phyloP scores from a whole-genome alignment of 1,140 invertebrate genomes.

The Neodiprion fabricii region DNA sequence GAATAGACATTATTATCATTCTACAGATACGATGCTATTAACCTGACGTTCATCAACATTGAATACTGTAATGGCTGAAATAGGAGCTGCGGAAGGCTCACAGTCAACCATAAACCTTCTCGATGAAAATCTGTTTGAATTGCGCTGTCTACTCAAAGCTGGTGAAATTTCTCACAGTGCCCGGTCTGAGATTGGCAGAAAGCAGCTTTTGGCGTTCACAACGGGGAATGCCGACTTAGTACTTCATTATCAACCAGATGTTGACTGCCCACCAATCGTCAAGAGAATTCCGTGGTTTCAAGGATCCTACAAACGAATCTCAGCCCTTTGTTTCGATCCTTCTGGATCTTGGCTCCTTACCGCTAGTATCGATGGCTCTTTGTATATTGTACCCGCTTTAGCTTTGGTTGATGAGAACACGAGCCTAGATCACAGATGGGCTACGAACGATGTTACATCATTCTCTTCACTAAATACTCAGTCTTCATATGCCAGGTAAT shows the following conservation, averaged over 20 bases:
- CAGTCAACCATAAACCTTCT: constrained; percentile 23
- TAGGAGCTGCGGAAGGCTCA: neutral
- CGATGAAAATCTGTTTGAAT: constrained; percentile 51
- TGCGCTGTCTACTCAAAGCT: constrained; percentile 56
- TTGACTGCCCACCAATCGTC: constrained; percentile 59
- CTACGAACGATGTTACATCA: constrained; percentile 62
- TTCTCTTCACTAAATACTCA: constrained; percentile 60
- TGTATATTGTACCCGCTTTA: constrained; percentile 69
- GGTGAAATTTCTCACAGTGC: constrained; percentile 50
- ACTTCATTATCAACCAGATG: constrained; percentile 51
- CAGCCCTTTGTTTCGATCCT: constrained; percentile 74
- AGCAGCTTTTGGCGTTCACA: constrained; percentile 52
- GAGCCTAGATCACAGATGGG: constrained; percentile 67
- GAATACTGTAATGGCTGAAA: constrained; percentile 5
- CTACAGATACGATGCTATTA: constrained; percentile 2
- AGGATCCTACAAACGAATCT: constrained; percentile 65
- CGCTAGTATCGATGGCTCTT: constrained; percentile 66
- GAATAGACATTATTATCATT: neutral
- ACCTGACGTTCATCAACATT: neutral
- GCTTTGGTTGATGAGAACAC: constrained; percentile 64
- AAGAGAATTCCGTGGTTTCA: constrained; percentile 74
- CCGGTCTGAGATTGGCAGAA: constrained; percentile 45
- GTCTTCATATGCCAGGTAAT: constrained; percentile 63
- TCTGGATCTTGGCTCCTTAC: constrained; percentile 73
- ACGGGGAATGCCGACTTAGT: constrained; percentile 50